Evolutionary conservation across 2,797 vertebrate genomes (phyloP), one percentile per base, ranked within the genome.

Genomic region (Cynopterus sphinx): DNA sequence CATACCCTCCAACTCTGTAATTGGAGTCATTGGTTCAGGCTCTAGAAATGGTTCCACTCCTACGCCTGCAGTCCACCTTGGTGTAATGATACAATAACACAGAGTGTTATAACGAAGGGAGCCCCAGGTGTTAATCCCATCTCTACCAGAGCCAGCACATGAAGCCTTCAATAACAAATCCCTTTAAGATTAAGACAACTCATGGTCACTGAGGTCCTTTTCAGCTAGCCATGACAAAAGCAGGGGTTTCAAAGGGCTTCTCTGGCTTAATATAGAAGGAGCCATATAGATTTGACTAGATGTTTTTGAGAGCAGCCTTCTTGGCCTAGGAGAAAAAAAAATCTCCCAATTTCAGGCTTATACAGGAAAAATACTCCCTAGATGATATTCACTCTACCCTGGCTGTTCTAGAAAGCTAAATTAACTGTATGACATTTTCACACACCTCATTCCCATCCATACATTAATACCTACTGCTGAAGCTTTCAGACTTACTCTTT

Each of bases 401-500:
- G 55, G 57, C 59, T 93, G 1, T 90, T 96, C 39, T 57, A 73
- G 55, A 85, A 83, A 33, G 89, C 22, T 93, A 70, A 81, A 87
- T 15, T 39, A 78, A 91, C 36, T 39, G 9, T 24, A 36, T 21
- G 65, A 85, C 49, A 70, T 95, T 90, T 87, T 74, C 68, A 74
- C 16, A 28, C 43, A 73, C 31, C 22, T 86, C 21, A 19, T 19
- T 68, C 49, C 90, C 82, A 88, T 53, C 12, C n/a, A 43, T 16
- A 53, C 39, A 73, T 63, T 73, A 68, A 70, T 77, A 90, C 2
- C 41, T 63, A 39, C 24, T 73, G 22, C 31, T 74, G 31, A 63
- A 43, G 49, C 53, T 95, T 88, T 71, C 61, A 89, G 57, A 99
- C 99, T 99, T 98, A 99, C 99, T 99, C 98, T 99, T 99, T 93